Evolutionary conservation across 2,888 invertebrate species (phyloP).

Genomic region (Mesorhabditis sp.): DNA sequence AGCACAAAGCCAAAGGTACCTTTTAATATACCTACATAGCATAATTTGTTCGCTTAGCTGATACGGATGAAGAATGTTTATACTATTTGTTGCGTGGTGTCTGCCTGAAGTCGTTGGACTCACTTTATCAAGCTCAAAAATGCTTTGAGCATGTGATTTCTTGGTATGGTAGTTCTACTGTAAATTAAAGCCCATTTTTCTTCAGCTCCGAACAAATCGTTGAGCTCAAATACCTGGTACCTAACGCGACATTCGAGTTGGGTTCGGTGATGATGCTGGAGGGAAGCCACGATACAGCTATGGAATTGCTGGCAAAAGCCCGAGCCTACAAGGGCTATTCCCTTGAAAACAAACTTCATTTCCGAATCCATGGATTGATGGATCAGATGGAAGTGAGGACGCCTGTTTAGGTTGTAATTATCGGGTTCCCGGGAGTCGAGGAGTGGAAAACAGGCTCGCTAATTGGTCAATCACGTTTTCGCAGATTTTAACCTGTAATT

Average conservation of each 20-base stretch:
- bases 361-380: constrained; percentile 49
- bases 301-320: constrained; percentile 74
- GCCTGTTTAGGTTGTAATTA: constrained; percentile 15
- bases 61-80: constrained; percentile 60
- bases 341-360: constrained; percentile 55
- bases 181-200: constrained; percentile 8
- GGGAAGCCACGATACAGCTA: constrained; percentile 64
- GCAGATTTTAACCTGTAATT: no score
- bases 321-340: constrained; percentile 59
- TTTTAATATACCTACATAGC: no score
- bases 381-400: constrained; percentile 33
- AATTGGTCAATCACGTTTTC: no score
- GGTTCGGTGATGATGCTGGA: constrained; percentile 75
- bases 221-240: constrained; percentile 78
- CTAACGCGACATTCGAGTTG: constrained; percentile 80
- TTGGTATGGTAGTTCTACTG: background rate
- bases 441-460: no score
- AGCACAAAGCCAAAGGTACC: constrained; percentile 41
- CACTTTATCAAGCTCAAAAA: constrained; percentile 75
- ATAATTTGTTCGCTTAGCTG: constrained; percentile 14
- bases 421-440: no score
- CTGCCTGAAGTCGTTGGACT: constrained; percentile 75
- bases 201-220: constrained; percentile 67
- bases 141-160: constrained; percentile 67
- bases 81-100: constrained; percentile 77